Percentiles rank a stretch among this genome's conserved stretches.
These are phyloP conservation scores for Phalloptychus januarius DNA, from an alignment of 2,797 vertebrate genomes.

Conservation along the genomic window DNA sequence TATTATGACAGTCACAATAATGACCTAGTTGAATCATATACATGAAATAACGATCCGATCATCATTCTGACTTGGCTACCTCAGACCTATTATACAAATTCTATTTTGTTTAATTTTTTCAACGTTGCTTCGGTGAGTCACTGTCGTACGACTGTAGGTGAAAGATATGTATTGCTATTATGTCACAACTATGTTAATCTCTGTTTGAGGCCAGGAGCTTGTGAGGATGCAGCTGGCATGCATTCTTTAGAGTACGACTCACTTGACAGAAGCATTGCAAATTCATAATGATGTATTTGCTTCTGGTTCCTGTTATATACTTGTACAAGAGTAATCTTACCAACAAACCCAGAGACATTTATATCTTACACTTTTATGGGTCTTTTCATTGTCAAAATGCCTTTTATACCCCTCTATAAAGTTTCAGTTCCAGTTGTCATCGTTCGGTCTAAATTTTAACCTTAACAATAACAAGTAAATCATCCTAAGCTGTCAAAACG, in stretches of 20 bases:
- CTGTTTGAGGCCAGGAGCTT: background rate
- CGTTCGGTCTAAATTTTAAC: background rate
- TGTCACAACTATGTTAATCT: background rate
- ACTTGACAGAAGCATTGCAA: slow-evolving; percentile 61
- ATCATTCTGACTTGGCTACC: background rate
- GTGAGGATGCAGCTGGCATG: slow-evolving; percentile 20
- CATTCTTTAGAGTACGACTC: slow-evolving; percentile 52
- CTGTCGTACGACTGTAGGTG: background rate
- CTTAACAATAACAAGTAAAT: background rate
- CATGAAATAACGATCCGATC: background rate
- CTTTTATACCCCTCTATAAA: background rate
- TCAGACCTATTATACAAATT: background rate
- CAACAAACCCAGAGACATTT: slow-evolving; percentile 20
- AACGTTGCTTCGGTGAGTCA: background rate
- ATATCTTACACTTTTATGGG: background rate
- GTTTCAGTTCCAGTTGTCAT: too few relatives aligned
- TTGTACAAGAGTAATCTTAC: slow-evolving; percentile 22
- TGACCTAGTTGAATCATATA: background rate
- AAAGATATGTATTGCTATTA: background rate
- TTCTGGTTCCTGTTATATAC: slow-evolving; percentile 10
- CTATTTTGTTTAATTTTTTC: background rate
- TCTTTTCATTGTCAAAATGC: background rate
- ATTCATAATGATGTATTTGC: slow-evolving; percentile 6
- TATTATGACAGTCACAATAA: background rate
- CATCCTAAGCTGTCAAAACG: background rate